Base-by-base conservation (phyloP, 2,113 vertebrate species). In the Mesocricetus auratus region DNA sequence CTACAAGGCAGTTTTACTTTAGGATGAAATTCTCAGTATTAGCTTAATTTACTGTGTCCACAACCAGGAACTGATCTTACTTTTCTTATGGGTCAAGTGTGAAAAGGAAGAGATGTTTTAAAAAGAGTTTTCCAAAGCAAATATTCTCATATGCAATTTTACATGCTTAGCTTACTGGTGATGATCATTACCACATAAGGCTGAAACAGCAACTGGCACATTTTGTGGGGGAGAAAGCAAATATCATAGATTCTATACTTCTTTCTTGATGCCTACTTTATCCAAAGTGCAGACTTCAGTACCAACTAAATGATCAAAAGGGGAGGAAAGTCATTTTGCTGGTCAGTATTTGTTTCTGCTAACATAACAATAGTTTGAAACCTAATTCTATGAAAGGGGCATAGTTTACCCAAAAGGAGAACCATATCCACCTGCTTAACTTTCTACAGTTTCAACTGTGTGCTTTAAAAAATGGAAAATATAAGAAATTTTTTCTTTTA, bases 361-460 rank as follows among this genome's bases (percentile, higher is more conserved):
- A 87, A 60, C 31, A 69, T 0, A 89, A 26, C 36, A 96, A 96
- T 7, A 89, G 60, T 91, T 94, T 94, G 39, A 95, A 93, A 77
- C 89, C 39, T 86, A 58, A 92, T 79, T 88, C 64, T 45, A 92
- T 39, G 36, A 95, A 96, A 94, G 62, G 8, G 74, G 1, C 11
- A 90, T 47, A 93, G 33, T 90, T 79, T 79, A 73, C 90, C 45
- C 50, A 83, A 94, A 92, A 79, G 75, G 36, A 93, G 71, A 42
- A 82, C 73, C 93, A 90, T 0, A 62, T 90, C 89, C 89, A 71
- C 26, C 9, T 71, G 75, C 39, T 47, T 94, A 68, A 39, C 12
- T 86, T 64, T 97, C 89, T 81, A 96, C 74, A 97, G 29, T 68
- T 89, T 81, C 78, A 94, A 92, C 24, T 96, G 29, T 81, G 79